phyloP scores from a whole-genome alignment of 2,797 vertebrate species.

The Gallinago nigripennis region DNA sequence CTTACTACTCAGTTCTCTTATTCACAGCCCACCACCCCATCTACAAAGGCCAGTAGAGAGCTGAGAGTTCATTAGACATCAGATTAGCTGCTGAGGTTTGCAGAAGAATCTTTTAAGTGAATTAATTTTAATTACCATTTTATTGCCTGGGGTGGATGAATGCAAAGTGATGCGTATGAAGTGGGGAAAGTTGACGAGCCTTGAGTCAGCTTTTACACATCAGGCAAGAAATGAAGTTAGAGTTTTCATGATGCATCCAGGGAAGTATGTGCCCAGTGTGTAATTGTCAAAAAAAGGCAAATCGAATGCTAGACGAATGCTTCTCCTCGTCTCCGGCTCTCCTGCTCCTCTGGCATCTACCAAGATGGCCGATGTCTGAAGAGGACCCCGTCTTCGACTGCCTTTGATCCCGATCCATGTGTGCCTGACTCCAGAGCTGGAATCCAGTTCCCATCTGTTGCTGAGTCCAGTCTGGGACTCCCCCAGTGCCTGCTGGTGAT shows the following conservation, averaged over 20 bases:
- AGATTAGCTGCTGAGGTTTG: not conserved
- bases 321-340: too few relatives aligned
- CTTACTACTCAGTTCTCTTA: fast-evolving
- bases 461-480: too few relatives aligned
- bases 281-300: not conserved
- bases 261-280: not conserved
- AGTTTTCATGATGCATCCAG: not conserved
- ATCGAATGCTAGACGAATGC: not conserved
- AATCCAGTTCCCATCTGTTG: too few relatives aligned
- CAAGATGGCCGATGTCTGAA: too few relatives aligned
- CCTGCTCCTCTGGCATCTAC: too few relatives aligned
- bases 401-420: too few relatives aligned
- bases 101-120: not conserved
- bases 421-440: too few relatives aligned
- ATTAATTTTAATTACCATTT: not conserved
- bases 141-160: not conserved
- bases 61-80: not conserved
- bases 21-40: not conserved
- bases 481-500: too few relatives aligned
- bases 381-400: too few relatives aligned
- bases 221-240: not conserved
- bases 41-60: not conserved
- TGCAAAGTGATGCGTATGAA: not conserved
- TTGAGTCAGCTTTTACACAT: not conserved
- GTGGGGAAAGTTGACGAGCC: not conserved